Evolutionary conservation across 2,797 vertebrate genomes (phyloP), one percentile per base, ranked within the genome.

Genomic region (Okamejei kenojei): DNA sequence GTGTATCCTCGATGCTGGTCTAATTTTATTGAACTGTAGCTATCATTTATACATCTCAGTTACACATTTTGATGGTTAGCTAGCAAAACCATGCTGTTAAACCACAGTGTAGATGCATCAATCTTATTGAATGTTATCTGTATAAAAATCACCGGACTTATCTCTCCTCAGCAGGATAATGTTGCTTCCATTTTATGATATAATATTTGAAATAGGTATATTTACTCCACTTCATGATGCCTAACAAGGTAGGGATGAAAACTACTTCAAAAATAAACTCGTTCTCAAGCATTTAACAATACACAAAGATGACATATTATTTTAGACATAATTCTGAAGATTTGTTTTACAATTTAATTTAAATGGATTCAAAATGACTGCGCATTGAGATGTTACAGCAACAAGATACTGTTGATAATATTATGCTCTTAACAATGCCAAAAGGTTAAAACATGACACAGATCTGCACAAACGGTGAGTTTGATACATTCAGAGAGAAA

Each of bases 21-120:
- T 92, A 11, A 32, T 92, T 92, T 92, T 38, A 17, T 13, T 92
- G 23, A 92, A 58, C 35, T 92, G 54, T 73, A 92, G 58, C 21
- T 92, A 76, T 54, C 26, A 76, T 26, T 68, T 68, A 35, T 74
- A 54, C 11, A 90, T 68, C 32, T 90, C 35, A 71, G 71, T 68
- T 32, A 90, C 7, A 26, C 81, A 61, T 19, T 90, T 90, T 68
- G 10, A 76, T 7, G 21, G 11, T 74, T 17, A 92, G 38, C 35
- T 11, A 35, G 2, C 61, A 21, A 15, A 88, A 88, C 7, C 21
- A 45, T 4, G 11, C 38, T 10, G 26, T 74, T 29, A 74, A 29
- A 11, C 9, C 32, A 19, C 73, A 29, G 17, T 92, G 71, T 76
- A 76, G 17, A 45, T 15, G 13, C 90, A 92, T 19, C 45, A 68